Conservation (phyloP, 2,797 vertebrate genomes). For the Lacerta bilineata region DNA sequence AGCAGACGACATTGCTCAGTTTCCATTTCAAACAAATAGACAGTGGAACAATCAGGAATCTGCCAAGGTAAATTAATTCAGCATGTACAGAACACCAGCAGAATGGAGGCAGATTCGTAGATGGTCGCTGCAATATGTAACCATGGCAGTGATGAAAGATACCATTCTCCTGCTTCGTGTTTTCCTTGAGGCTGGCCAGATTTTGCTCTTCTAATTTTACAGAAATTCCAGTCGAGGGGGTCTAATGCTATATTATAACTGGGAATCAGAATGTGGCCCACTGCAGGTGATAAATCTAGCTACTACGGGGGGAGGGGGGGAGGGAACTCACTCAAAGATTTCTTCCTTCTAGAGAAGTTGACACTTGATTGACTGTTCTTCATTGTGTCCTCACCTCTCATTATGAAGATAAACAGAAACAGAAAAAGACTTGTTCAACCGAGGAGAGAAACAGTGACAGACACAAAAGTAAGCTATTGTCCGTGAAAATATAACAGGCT, state of each 20-base stretch:
- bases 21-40: constrained; percentile 80
- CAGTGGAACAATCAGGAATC: constrained; percentile 78
- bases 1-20: constrained; percentile 70
- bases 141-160: constrained; percentile 68
- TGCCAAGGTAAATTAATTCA: constrained; percentile 81
- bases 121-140: constrained; percentile 63
- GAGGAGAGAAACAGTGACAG: constrained; percentile 52
- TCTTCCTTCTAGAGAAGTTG: constrained; percentile 66
- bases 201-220: constrained; percentile 65
- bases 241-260: constrained; percentile 44
- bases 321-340: constrained; percentile 36
- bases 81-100: constrained; percentile 73
- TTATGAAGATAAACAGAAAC: constrained; percentile 42
- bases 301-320: constrained; percentile 18
- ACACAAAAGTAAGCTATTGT: constrained; percentile 55
- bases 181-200: constrained; percentile 70
- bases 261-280: constrained; percentile 57
- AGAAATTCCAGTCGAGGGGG: constrained; percentile 38
- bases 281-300: constrained; percentile 61
- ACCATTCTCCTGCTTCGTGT: constrained; percentile 75
- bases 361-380: constrained; percentile 63
- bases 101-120: constrained; percentile 54
- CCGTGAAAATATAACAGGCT: constrained; percentile 64
- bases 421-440: constrained; percentile 49
- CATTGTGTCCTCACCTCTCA: constrained; percentile 60